Base-by-base conservation (phyloP, 2,888 invertebrate genomes). In the Trachelus tabidus region DNA sequence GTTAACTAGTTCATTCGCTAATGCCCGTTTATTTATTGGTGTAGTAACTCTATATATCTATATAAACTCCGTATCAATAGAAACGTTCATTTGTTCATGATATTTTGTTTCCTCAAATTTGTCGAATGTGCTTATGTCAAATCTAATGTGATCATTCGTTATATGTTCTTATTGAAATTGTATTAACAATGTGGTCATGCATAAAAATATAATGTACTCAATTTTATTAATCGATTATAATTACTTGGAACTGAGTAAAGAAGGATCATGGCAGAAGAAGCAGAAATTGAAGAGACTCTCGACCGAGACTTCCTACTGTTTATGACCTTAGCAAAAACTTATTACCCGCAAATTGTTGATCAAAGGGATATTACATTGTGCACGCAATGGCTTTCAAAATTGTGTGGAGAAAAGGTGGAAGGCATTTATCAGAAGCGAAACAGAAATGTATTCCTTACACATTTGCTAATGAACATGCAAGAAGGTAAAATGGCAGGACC, bases 291-390 rank as follows among this genome's bases (percentile, higher is more conserved):
- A 77, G 81, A 83, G 68, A 75, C 73, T 31, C 80, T 85, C 12
- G 92, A 93, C 81, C 90, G 92, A 84, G 92, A 93, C 85, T 92
- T 92, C 82, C 85, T 92, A 23, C 92, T 92, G 79, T 92, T 92
- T 82, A 85, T 92, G 77, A 90, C 91, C 68, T 92, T 92, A 82
- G 89, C 90, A 1, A 91, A 87, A 79, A 85, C 85, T 37, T 89
- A 85, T 79, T 85, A 86, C 56, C 81, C 85, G 23, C 84, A 87
- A 77, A 75, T 90, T n/a, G 78, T 80, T 15, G 85, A 87, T 56
- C 83, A 85, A 73, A 81, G 76, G 34, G 88, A 89, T 74, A 81
- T 77, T 68, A 78, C 76, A 40, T 77, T 83, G 11, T 86, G 85
- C 40, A 79, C 87, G 87, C 87, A 88, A 81, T 93, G 93, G 93